Conservation (phyloP, 2,888 invertebrate genomes). For the Cantharis lateralis region DNA sequence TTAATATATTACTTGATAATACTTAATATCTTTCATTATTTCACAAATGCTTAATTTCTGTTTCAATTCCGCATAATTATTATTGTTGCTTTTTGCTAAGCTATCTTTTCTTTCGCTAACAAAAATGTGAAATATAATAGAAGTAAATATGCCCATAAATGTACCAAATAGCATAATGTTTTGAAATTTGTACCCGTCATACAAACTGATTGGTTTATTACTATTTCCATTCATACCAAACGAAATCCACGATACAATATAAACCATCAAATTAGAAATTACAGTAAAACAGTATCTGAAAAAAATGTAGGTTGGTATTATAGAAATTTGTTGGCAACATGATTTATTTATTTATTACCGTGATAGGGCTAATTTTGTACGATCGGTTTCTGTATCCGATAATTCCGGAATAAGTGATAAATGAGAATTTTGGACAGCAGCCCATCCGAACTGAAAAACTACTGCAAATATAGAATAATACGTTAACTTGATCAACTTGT, state of each 20-base stretch:
- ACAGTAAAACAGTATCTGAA: conserved; percentile 87
- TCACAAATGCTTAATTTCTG: conserved; percentile 45
- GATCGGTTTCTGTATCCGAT: conserved; percentile 72
- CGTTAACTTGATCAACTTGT: conserved; percentile 71
- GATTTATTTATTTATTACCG: conserved; percentile 58
- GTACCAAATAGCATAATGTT: conserved; percentile 72
- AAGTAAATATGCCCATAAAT: conserved; percentile 65
- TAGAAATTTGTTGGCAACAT: neutral
- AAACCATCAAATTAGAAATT: conserved; percentile 83
- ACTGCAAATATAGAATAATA: conserved; percentile 78
- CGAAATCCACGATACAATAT: conserved; percentile 76
- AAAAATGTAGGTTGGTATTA: conserved; percentile 33
- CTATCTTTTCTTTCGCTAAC: conserved; percentile 65
- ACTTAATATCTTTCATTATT: conserved; percentile 43
- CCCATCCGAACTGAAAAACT: conserved; percentile 94
- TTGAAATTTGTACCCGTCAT: conserved; percentile 70
- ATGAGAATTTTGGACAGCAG: conserved; percentile 88
- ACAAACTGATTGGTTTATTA: conserved; percentile 65
- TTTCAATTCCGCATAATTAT: conserved; percentile 43
- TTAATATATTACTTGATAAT: conserved; percentile 46
- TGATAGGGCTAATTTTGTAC: conserved; percentile 77
- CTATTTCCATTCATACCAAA: conserved; percentile 63
- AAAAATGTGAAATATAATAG: conserved; percentile 73
- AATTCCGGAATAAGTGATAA: conserved; percentile 87
- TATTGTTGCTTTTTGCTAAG: conserved; percentile 43